Evolutionary conservation across 2,888 invertebrate genomes (phyloP).

Genomic region (Thalpophila matura): DNA sequence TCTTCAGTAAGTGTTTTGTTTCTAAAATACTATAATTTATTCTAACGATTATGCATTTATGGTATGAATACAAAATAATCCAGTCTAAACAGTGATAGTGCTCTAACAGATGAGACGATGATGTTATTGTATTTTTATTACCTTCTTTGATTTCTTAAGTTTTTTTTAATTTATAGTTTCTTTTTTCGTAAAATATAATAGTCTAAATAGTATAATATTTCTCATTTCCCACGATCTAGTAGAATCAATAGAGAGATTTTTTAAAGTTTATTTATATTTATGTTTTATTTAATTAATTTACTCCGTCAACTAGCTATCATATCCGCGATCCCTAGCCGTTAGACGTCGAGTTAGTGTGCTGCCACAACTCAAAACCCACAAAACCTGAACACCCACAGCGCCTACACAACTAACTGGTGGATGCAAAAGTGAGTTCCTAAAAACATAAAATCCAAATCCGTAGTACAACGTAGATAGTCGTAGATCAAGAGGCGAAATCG

Average conservation of each 20-base stretch:
- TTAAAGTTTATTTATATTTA: background rate
- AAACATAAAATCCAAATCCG: background rate
- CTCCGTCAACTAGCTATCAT: background rate
- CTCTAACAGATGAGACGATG: constrained; percentile 6
- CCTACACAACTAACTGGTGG: constrained; percentile 1
- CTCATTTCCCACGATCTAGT: constrained; percentile 1
- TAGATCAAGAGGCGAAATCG: constrained; percentile 9
- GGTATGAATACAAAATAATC: constrained; percentile 16
- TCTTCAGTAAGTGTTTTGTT: constrained; percentile 7
- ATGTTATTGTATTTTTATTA: constrained; percentile 14
- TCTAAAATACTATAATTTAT: constrained; percentile 34
- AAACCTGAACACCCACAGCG: constrained; percentile 1
- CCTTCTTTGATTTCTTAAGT: background rate
- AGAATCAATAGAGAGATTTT: constrained; percentile 7
- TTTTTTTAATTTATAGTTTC: background rate
- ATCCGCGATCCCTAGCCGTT: background rate
- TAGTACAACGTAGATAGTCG: constrained; percentile 30
- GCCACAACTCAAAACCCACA: constrained; percentile 4
- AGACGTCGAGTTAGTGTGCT: constrained; percentile 17
- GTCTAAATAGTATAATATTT: background rate
- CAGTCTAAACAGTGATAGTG: constrained; percentile 40
- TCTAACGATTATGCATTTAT: constrained; percentile 4
- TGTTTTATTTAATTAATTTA: constrained; percentile 26
- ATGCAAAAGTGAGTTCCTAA: constrained; percentile 33
- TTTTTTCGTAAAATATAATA: constrained; percentile 4